Conservation (phyloP, 2,113 vertebrate genomes). For the Aviceda subcristata region DNA sequence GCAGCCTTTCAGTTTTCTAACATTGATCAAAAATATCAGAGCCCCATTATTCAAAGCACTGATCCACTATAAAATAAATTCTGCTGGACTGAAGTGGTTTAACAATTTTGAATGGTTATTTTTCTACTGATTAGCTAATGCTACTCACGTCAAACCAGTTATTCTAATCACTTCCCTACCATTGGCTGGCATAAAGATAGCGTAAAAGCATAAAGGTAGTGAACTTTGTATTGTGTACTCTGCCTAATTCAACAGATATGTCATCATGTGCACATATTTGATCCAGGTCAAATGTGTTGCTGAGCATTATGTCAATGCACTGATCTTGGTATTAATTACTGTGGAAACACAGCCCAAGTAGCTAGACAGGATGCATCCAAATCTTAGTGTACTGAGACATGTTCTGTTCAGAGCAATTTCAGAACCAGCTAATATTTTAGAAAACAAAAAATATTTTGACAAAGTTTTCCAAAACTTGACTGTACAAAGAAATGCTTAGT, state of each 20-base stretch:
- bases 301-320: neutral
- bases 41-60: neutral
- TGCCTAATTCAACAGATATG: neutral
- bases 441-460: neutral
- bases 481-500: neutral
- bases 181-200: neutral
- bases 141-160: neutral
- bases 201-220: neutral
- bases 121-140: neutral
- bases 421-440: neutral
- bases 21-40: neutral
- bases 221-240: conserved; percentile 5
- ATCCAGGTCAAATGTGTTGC: neutral
- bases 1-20: neutral
- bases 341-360: neutral
- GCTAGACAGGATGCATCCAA: neutral
- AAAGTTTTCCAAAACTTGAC: neutral
- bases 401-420: neutral
- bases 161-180: neutral
- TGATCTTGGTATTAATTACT: neutral
- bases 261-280: neutral
- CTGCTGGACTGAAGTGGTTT: neutral
- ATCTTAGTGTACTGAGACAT: neutral
- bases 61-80: neutral
- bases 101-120: neutral